Percentiles rank a stretch among this genome's conserved stretches.
Conservation (phyloP, 2,888 invertebrate species). For the Hecatera dysodea region DNA sequence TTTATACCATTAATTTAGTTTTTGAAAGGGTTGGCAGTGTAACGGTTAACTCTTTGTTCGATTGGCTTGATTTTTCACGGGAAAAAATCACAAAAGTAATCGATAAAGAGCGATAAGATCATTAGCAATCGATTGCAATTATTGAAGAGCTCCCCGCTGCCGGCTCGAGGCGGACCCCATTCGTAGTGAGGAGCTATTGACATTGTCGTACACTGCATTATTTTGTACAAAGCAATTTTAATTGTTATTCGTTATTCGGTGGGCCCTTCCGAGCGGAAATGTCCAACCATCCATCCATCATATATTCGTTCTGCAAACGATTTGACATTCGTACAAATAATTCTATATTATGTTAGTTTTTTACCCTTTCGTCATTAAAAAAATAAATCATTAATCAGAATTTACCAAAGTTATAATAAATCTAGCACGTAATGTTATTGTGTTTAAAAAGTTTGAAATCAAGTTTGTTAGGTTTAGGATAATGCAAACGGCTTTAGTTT, state of each 20-base stretch:
- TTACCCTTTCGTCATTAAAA: conserved; percentile 65
- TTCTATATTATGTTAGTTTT: conserved; percentile 66
- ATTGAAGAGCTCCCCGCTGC: conserved; percentile 79
- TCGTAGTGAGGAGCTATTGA: conserved; percentile 66
- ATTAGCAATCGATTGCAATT: conserved; percentile 83
- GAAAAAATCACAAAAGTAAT: conserved; percentile 68
- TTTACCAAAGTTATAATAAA: conserved; percentile 58
- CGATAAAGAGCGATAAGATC: conserved; percentile 81
- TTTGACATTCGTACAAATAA: conserved; percentile 68
- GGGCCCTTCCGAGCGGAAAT: conserved; percentile 79
- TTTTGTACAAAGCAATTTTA: conserved; percentile 82
- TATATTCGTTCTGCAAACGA: conserved; percentile 82
- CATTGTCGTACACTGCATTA: conserved; percentile 76
- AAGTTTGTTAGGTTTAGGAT: not conserved
- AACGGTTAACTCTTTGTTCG: conserved; percentile 84
- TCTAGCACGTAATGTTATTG: conserved; percentile 67
- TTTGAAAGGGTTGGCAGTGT: conserved; percentile 36
- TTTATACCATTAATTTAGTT: conserved; percentile 31
- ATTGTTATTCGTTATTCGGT: conserved; percentile 85
- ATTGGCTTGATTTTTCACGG: conserved; percentile 72
- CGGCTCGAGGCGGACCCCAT: conserved; percentile 71
- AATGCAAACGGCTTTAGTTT: not conserved
- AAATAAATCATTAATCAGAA: conserved; percentile 76
- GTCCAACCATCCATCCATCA: conserved; percentile 83
- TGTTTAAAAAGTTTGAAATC: not conserved